These are phyloP conservation scores for Tetranychus piercei DNA, from an alignment of 2,888 invertebrate genomes.

Conservation along the genomic window DNA sequence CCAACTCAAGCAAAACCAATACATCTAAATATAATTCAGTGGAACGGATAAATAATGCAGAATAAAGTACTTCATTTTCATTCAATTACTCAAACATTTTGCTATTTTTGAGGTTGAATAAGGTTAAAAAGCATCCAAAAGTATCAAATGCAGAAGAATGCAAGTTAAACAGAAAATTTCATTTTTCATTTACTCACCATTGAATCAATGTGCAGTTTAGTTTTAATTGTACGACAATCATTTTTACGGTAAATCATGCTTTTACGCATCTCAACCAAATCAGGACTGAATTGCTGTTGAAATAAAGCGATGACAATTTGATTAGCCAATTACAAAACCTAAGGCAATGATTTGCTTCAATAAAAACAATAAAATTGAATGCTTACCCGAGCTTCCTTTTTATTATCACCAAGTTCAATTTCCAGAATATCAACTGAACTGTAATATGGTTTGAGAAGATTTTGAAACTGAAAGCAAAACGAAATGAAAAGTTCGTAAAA, in stretches of 20 bases:
- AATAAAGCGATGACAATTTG: background rate
- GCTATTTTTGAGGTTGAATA: no score
- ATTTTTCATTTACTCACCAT: constrained; percentile 8
- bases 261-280: constrained; percentile 1
- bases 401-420: constrained; percentile 73
- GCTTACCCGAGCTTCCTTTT: constrained; percentile 45
- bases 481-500: background rate
- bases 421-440: constrained; percentile 90
- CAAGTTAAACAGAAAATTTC: background rate
- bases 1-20: no score
- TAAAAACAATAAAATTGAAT: no score
- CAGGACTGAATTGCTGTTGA: constrained; percentile 3
- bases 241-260: background rate
- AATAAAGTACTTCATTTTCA: no score
- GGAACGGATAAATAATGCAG: no score
- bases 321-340: background rate
- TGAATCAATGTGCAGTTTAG: background rate
- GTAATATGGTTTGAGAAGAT: constrained; percentile 80
- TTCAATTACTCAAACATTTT: no score
- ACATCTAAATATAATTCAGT: no score
- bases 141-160: background rate
- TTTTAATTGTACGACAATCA: background rate
- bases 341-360: background rate
- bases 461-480: constrained; percentile 23
- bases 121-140: no score